These are phyloP conservation scores for Cistogaster globosa DNA, from an alignment of 2,888 invertebrate genomes.

Conservation along the genomic window DNA sequence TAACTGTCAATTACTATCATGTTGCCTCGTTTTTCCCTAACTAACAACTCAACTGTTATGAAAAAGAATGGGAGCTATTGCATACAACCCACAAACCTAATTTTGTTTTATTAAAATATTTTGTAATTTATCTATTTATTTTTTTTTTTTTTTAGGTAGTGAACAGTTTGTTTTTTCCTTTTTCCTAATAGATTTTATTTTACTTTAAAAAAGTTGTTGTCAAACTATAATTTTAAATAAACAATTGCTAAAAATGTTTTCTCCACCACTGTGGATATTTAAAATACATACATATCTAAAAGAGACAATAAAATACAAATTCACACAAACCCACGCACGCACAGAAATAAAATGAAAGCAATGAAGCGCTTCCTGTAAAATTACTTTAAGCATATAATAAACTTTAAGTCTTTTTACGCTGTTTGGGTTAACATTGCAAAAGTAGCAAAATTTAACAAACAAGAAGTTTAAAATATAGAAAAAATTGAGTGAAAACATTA, in stretches of 20 bases:
- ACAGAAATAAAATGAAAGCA: conserved; percentile 74
- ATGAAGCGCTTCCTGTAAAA: conserved; percentile 82
- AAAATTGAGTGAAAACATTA: conserved; percentile 12
- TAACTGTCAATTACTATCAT: too few species aligned
- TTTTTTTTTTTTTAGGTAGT: too few species aligned
- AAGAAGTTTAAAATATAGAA: conserved; percentile 17
- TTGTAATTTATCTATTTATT: too few species aligned
- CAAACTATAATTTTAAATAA: too few species aligned
- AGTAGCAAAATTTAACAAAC: conserved; percentile 24
- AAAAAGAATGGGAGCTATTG: too few species aligned
- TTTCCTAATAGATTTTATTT: too few species aligned
- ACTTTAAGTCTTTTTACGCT: conserved; percentile 69
- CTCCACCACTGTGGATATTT: background rate
- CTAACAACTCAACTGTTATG: too few species aligned
- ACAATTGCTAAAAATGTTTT: background rate
- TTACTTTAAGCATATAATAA: conserved; percentile 81
- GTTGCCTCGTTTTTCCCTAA: too few species aligned
- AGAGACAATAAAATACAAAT: background rate
- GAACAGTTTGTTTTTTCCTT: too few species aligned
- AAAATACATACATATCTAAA: background rate
- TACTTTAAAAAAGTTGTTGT: too few species aligned
- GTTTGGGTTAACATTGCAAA: conserved; percentile 27
- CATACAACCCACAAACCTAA: too few species aligned
- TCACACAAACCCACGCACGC: background rate
- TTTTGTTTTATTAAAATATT: too few species aligned